Conservation (phyloP, 2,888 invertebrate genomes). For the Drosophila subsilvestris region DNA sequence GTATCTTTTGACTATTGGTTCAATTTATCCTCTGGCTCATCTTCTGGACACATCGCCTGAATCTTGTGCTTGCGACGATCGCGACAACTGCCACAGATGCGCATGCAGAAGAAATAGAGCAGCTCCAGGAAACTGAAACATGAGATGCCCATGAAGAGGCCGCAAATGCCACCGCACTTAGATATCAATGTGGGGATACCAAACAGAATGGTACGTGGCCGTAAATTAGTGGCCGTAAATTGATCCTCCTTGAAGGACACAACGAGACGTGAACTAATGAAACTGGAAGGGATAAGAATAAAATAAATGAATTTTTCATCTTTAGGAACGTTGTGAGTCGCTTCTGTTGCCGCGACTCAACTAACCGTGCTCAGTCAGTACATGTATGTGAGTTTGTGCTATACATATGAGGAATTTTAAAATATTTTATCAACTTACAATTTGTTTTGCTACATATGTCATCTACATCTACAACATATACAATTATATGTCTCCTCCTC, state of each 20-base stretch:
- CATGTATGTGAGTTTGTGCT: too few species aligned
- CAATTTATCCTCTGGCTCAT: constrained; percentile 10
- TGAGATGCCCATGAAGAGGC: constrained; percentile 84
- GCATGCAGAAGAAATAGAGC: constrained; percentile 85
- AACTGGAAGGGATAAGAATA: constrained; percentile 78
- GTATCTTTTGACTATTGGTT: constrained; percentile 2
- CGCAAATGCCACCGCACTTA: constrained; percentile 88
- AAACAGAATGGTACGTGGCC: constrained; percentile 88
- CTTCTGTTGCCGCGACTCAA: too few species aligned
- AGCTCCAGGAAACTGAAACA: constrained; percentile 85
- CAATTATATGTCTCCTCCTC: too few species aligned
- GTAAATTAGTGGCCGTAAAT: constrained; percentile 88
- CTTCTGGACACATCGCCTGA: constrained; percentile 29
- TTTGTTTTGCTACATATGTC: too few species aligned
- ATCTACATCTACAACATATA: too few species aligned
- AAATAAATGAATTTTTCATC: not conserved
- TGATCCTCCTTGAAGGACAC: constrained; percentile 90
- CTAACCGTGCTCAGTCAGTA: too few species aligned
- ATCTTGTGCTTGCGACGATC: constrained; percentile 72
- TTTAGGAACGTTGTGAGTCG: too few species aligned
- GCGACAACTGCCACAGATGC: constrained; percentile 75
- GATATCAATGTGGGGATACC: constrained; percentile 88
- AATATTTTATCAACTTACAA: not conserved
- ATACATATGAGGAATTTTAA: too few species aligned
- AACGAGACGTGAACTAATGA: constrained; percentile 86